Evolutionary conservation across 2,113 vertebrate species (phyloP).

Genomic region (Willisornis vidua): DNA sequence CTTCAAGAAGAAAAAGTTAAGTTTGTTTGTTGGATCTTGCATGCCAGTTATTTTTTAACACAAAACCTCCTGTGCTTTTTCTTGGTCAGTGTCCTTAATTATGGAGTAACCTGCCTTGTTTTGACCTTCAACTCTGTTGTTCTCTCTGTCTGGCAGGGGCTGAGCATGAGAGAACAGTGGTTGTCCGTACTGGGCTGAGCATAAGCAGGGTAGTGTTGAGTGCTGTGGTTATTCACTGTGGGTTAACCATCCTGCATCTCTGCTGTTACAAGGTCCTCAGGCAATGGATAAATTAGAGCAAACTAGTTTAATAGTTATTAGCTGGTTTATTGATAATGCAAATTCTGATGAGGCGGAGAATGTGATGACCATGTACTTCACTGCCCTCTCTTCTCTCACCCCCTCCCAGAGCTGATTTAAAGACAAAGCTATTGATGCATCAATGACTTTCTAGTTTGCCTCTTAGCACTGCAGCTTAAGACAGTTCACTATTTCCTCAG

Average conservation of each 20-base stretch:
- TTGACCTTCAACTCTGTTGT: neutral
- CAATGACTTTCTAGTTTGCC: neutral
- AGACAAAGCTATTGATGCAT: neutral
- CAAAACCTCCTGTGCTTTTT: constrained; percentile 40
- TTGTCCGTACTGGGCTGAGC: constrained; percentile 33
- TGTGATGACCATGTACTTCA: neutral
- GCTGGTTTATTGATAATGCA: constrained; percentile 47
- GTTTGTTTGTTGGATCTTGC: constrained; percentile 6
- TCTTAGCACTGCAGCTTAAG: neutral
- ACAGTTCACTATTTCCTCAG: constrained; percentile 2
- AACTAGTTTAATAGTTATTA: neutral
- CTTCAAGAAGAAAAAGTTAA: neutral
- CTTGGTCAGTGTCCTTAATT: constrained; percentile 41
- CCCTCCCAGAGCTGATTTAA: neutral
- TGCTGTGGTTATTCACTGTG: constrained; percentile 42
- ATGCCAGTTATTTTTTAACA: constrained; percentile 42
- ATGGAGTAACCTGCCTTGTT: constrained; percentile 12
- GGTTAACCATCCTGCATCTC: constrained; percentile 50
- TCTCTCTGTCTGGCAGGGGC: constrained; percentile 29
- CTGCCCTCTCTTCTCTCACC: neutral
- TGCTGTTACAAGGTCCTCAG: constrained; percentile 48
- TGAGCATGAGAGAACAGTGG: neutral
- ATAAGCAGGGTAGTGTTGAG: constrained; percentile 32
- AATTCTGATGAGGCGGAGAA: neutral
- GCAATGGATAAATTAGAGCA: constrained; percentile 33